A percentile compares a stretch with the other conserved stretches of the same genome.
phyloP scores from a whole-genome alignment of 2,113 vertebrate species.

The Osmerus mordax region DNA sequence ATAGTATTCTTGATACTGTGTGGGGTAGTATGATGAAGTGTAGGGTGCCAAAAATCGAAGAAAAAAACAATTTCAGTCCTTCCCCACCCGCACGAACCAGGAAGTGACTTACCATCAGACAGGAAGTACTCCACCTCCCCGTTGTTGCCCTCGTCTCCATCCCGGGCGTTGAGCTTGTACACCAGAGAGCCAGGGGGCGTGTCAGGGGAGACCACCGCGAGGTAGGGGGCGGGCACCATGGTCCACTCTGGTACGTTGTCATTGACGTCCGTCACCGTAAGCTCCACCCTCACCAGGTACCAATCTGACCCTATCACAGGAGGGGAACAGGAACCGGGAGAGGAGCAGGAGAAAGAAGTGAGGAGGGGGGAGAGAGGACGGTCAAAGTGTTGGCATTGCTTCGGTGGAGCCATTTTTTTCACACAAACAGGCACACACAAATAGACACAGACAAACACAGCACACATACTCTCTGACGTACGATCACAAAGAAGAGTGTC shows the following conservation, averaged over 20 bases:
- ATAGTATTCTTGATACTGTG: no score
- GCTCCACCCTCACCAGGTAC: conserved; percentile 76
- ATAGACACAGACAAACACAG: no score
- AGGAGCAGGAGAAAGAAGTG: background rate
- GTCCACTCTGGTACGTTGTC: conserved; percentile 82
- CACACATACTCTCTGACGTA: background rate
- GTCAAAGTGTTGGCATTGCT: no score
- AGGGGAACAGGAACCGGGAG: background rate
- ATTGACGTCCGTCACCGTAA: conserved; percentile 82
- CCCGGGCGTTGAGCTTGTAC: conserved; percentile 79
- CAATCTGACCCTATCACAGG: conserved; percentile 75
- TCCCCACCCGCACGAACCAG: background rate
- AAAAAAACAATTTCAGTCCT: background rate
- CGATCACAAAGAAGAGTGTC: background rate
- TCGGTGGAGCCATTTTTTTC: no score
- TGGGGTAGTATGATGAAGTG: no score
- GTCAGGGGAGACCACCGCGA: conserved; percentile 76
- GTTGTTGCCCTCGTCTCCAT: conserved; percentile 79
- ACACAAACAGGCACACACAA: no score
- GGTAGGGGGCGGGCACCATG: conserved; percentile 80
- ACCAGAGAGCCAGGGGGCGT: conserved; percentile 71
- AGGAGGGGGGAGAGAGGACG: background rate
- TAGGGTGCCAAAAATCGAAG: no score
- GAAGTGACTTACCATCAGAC: conserved; percentile 74
- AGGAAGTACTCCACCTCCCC: conserved; percentile 86